Percentiles rank a stretch among this genome's conserved stretches.
These are phyloP conservation scores for Phocides pigmalion DNA, from an alignment of 1,140 invertebrate species.

Conservation along the genomic window DNA sequence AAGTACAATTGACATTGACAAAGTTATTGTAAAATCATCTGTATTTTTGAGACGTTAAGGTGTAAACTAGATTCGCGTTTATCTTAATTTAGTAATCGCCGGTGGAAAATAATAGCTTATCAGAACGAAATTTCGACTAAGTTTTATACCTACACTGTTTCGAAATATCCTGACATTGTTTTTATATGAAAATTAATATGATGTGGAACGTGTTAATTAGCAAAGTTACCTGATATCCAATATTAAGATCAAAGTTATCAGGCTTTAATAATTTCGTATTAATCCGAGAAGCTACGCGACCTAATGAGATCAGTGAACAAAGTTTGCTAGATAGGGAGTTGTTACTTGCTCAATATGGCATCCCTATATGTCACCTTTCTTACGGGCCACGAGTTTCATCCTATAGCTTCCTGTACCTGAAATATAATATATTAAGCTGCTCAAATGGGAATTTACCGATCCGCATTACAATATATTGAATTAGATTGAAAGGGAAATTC, in stretches of 20 bases:
- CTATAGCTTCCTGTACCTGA: too few species aligned
- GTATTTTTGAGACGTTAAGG: neutral
- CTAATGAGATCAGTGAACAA: constrained; percentile 10
- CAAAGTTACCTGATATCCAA: constrained; percentile 24
- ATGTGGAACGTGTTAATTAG: constrained; percentile 19
- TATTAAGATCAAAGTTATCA: constrained; percentile 23
- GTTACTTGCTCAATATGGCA: too few species aligned
- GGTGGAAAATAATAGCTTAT: neutral
- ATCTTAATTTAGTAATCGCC: too few species aligned
- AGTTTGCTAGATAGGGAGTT: too few species aligned
- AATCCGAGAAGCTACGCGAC: constrained; percentile 6
- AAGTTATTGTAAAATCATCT: neutral
- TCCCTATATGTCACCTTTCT: too few species aligned
- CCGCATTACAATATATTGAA: too few species aligned
- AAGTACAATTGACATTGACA: constrained; percentile 2
- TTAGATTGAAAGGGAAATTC: too few species aligned
- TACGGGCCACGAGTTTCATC: too few species aligned
- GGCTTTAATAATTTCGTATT: constrained; percentile 22
- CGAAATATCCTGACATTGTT: constrained; percentile 13
- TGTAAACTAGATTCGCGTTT: too few species aligned
- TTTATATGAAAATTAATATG: constrained; percentile 26
- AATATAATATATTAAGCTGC: too few species aligned
- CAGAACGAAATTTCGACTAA: constrained; percentile 10
- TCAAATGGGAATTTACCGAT: too few species aligned
- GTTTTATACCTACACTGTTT: constrained; percentile 9